Evolutionary conservation across 2,113 vertebrate genomes (phyloP), one percentile per base, ranked within the genome.

Genomic region (Circaetus cinerascens): DNA sequence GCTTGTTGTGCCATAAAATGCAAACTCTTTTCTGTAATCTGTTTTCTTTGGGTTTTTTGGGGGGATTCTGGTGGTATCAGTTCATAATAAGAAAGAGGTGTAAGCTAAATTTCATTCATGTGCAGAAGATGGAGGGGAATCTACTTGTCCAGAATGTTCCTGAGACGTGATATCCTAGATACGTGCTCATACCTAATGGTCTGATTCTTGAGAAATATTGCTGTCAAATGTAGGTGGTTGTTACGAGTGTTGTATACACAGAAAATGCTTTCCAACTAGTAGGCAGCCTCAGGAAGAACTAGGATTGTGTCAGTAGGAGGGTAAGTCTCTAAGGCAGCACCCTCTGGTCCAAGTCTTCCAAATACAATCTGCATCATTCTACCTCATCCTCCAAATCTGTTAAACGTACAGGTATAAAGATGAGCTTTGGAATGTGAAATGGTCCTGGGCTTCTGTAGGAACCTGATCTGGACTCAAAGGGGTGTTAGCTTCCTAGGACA

Each of bases 291-390:
- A 55, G 69, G 22, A 36, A 72, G 71, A 88, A 15, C 9, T 9
- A 50, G 10, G 21, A 40, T 67, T 75, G 27, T 1, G 0, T 32
- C 38, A 69, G 36, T 14, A 67, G 16, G 13, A 62, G 27, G 10
- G 15, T 53, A 43, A 66, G 68, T n/a, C 26, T 76, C 15, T 60
- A 51, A 81, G 8, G 32, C 46, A 67, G 51, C 23, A 62, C 34
- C 46, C 0, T 0, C 14, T 3, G 1, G 10, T 76, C 15, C 57
- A 15, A 50, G 15, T 71, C 77, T 66, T 69, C 48, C 41, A 56
- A 68, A 51, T 15, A 19, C 20, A 64, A 11, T 57, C 27, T 81
- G 22, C 3, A 6, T 87, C 36, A 38, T 73, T 91, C 40, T 48
- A 30, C 19, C 23, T 81, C 60, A 66, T 87, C 34, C 26, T 87